phyloP scores from a whole-genome alignment of 2,113 vertebrate genomes.

The Asarcornis scutulata region DNA sequence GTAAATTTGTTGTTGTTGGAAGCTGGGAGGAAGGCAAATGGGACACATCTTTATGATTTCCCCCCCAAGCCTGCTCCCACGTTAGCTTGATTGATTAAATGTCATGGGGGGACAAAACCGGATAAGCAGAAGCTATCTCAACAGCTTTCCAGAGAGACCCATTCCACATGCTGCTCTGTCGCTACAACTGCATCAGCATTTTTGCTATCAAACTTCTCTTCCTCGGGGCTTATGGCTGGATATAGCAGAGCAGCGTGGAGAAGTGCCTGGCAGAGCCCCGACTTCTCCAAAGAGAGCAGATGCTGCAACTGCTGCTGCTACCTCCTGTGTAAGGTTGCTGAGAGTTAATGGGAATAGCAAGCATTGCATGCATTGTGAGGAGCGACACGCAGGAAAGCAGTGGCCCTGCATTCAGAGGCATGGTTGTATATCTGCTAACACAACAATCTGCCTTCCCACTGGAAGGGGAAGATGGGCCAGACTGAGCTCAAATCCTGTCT shows the following conservation, averaged over 20 bases:
- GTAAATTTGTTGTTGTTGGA: slow-evolving; percentile 17
- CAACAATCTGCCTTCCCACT: background rate
- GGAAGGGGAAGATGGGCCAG: background rate
- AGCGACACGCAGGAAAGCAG: accelerated
- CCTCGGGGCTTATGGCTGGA: background rate
- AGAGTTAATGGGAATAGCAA: background rate
- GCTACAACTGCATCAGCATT: accelerated
- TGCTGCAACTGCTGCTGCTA: background rate
- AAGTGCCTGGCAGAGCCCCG: background rate
- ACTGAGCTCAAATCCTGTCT: background rate
- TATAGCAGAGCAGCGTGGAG: background rate
- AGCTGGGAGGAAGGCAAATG: background rate
- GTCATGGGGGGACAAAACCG: background rate
- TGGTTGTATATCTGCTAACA: background rate
- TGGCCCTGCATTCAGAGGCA: background rate
- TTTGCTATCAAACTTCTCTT: background rate
- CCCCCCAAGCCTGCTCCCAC: background rate
- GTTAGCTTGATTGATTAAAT: background rate
- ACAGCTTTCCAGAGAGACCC: background rate
- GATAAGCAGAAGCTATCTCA: background rate
- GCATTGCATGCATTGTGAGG: background rate
- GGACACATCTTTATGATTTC: background rate
- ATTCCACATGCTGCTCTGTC: background rate
- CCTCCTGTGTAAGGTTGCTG: background rate
- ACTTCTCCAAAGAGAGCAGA: background rate